phyloP scores from a whole-genome alignment of 2,888 invertebrate genomes.

The Scaptomyza caliginosa region DNA sequence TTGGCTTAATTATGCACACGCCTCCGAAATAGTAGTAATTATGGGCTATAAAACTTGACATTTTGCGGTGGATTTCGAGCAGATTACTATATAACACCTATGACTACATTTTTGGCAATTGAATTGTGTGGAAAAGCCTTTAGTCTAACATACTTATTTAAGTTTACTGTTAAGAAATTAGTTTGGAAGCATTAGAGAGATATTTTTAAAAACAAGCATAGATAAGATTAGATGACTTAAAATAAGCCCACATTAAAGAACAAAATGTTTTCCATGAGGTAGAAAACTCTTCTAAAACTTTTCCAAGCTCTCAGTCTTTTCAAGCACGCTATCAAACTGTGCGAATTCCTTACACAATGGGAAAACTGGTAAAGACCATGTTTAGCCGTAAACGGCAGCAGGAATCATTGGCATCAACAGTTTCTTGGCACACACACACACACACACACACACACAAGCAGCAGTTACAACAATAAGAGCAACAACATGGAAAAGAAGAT shows the following conservation, averaged over 20 bases:
- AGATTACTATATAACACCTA: constrained; percentile 1
- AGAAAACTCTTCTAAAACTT: neutral
- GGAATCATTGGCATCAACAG: constrained; percentile 36
- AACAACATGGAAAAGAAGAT: constrained; percentile 20
- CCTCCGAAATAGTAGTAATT: constrained; percentile 57
- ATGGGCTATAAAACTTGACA: constrained; percentile 44
- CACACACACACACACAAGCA: neutral
- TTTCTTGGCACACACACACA: constrained; percentile 18
- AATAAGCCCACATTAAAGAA: neutral
- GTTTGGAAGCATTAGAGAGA: too few relatives aligned
- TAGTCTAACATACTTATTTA: too few relatives aligned
- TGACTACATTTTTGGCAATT: neutral
- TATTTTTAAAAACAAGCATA: neutral
- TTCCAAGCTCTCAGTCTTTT: constrained; percentile 1
- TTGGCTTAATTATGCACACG: constrained; percentile 43
- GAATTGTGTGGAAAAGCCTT: neutral
- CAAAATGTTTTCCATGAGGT: constrained; percentile 2
- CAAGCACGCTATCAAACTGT: constrained; percentile 8
- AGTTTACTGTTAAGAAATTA: too few relatives aligned
- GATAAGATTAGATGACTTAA: neutral
- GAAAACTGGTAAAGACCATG: constrained; percentile 19
- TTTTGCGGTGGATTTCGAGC: constrained; percentile 32
- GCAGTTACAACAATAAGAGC: constrained; percentile 4
- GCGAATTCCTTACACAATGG: constrained; percentile 15
- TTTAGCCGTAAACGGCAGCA: constrained; percentile 33